phyloP scores from a whole-genome alignment of 1,140 invertebrate genomes.

The Drosophila nigrodunni region DNA sequence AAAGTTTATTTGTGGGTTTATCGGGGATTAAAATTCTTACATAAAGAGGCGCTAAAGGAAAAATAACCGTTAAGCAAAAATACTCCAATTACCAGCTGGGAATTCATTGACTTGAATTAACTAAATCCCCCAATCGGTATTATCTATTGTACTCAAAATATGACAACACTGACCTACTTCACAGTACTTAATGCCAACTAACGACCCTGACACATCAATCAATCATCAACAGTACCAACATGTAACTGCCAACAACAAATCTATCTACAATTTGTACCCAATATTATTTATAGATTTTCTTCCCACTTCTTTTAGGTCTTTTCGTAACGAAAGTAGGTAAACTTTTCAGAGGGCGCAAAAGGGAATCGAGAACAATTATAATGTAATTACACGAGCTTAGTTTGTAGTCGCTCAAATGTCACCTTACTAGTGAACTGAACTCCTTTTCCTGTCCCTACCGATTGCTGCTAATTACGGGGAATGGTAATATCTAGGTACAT shows the following conservation, averaged over 20 bases:
- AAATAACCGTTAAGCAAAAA: too few species aligned
- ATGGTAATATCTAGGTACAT: constrained; percentile 14
- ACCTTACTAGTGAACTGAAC: constrained; percentile 8
- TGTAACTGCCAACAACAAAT: constrained; percentile 19
- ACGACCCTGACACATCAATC: constrained; percentile 73
- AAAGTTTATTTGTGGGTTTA: too few species aligned
- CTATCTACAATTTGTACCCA: constrained; percentile 32
- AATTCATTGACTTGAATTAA: too few species aligned
- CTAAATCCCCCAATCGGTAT: background rate
- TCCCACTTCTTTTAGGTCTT: constrained; percentile 14
- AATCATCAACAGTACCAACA: constrained; percentile 42
- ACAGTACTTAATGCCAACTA: constrained; percentile 17
- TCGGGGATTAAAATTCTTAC: too few species aligned
- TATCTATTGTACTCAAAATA: background rate
- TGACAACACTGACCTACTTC: constrained; percentile 56
- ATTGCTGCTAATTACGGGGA: constrained; percentile 31
- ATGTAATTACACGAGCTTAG: constrained; percentile 54
- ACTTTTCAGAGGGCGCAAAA: constrained; percentile 17
- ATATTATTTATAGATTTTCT: constrained; percentile 59
- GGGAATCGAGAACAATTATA: constrained; percentile 58
- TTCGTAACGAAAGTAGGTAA: constrained; percentile 52
- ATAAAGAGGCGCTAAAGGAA: too few species aligned
- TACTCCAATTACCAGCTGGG: too few species aligned
- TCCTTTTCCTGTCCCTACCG: background rate
- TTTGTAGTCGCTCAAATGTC: constrained; percentile 38